Evolutionary conservation across 1,140 invertebrate genomes (phyloP), one percentile per base, ranked within the genome.

Genomic region (Caenorhabditis inopinata): DNA sequence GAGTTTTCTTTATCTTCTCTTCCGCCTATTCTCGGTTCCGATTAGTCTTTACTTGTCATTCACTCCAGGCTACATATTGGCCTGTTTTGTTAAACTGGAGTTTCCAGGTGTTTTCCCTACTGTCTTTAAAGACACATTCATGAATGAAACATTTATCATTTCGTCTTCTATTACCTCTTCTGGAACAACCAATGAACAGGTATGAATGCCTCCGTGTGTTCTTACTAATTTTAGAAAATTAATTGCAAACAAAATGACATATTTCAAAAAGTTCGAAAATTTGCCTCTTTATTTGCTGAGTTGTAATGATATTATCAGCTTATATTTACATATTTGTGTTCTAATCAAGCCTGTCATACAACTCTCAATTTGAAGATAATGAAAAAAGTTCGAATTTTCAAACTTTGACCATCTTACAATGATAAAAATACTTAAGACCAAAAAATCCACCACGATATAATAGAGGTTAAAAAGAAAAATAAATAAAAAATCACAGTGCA

Each of bases 131-230:
- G 58, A 68, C 58, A 68, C 58, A 68, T 68, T 68, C 58, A 68
- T 68, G 58, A 68, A 68, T 68, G 32, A 68, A 68, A 68, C 58
- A 68, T 68, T 68, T 38, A 38, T 68, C 58, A 68, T 68, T 68
- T 32, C 58, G 58, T 68, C 58, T 68, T 38, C 58, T 38, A 18
- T 68, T 68, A 21, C 58, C 38, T 38, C 58, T 38, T 38, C 58
- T 25, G 58, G 38, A 42, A 23, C 32, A 42, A 68, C 35, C 32
- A 18, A 38, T 32, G 14, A 58, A 9, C 58, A 68, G 58, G 58
- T 68, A 68, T 32, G 58, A 68, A 21, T 38, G 1, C n/a, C 11
- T 16, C 32, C 0, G n/a, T 9, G 3, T 27, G 0, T 18, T 21
- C 5, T 38, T 38, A 32, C 58, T 68, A 32, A 32, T 18, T 32